phyloP scores from a whole-genome alignment of 2,888 invertebrate species.

The Netelia melanura region DNA sequence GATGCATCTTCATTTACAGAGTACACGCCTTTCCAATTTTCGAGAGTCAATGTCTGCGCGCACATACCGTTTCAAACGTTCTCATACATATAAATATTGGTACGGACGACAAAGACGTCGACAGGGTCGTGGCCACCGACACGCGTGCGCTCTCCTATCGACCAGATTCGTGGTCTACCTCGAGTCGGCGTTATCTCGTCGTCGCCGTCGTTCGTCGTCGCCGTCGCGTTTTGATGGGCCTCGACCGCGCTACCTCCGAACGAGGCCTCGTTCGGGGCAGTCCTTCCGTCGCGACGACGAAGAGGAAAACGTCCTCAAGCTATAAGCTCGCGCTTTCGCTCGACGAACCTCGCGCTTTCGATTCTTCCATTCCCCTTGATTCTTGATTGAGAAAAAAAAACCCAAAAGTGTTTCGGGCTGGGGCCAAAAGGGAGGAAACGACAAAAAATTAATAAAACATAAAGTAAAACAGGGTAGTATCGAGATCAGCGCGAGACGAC shows the following conservation, averaged over 20 bases:
- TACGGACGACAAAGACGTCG: conserved; percentile 43
- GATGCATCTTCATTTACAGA: too few relatives aligned
- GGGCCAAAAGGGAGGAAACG: neutral
- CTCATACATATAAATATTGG: neutral
- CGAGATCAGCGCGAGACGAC: neutral
- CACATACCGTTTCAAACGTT: neutral
- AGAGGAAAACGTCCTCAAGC: conserved; percentile 19
- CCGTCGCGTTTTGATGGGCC: neutral
- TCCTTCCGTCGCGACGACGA: conserved; percentile 32
- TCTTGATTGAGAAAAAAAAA: neutral
- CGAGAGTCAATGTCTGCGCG: neutral
- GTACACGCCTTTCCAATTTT: neutral
- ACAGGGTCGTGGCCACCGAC: conserved; percentile 62
- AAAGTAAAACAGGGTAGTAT: neutral
- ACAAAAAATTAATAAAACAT: neutral
- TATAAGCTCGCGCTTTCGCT: neutral
- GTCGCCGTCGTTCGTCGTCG: conserved; percentile 39
- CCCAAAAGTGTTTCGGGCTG: neutral
- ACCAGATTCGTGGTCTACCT: conserved; percentile 74
- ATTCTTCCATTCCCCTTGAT: neutral
- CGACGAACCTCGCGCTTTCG: neutral
- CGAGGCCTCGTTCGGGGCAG: conserved; percentile 36
- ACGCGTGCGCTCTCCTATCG: conserved; percentile 79
- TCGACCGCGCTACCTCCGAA: conserved; percentile 14
- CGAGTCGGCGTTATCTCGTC: conserved; percentile 17